phyloP scores from a whole-genome alignment of 2,797 vertebrate genomes.

The Anguilla obscura region DNA sequence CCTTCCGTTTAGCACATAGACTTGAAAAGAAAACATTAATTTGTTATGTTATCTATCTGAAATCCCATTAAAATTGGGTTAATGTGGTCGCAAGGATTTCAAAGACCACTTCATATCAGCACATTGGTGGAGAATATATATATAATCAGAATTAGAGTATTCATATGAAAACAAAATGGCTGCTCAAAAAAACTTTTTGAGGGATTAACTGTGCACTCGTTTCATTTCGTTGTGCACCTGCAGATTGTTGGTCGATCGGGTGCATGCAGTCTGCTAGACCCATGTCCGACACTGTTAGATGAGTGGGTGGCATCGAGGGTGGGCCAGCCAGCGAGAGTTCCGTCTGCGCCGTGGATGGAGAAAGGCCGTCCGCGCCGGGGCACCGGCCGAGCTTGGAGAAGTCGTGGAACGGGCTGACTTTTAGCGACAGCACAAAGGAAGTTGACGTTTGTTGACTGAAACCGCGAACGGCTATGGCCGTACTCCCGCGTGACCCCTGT shows the following conservation, averaged over 20 bases:
- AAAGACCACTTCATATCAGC: constrained; percentile 64
- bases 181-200: neutral
- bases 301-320: neutral
- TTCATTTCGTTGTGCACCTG: no score
- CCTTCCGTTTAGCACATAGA: constrained; percentile 70
- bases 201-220: no score
- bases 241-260: no score
- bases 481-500: neutral
- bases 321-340: neutral
- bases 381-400: neutral
- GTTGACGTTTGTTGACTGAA: neutral
- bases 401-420: neutral
- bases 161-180: neutral
- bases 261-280: neutral
- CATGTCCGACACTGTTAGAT: neutral
- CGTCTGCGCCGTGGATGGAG: neutral
- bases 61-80: constrained; percentile 80
- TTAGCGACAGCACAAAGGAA: neutral
- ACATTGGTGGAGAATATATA: constrained; percentile 56
- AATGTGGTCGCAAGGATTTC: constrained; percentile 74
- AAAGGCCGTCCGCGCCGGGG: neutral
- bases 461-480: neutral
- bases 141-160: neutral
- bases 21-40: constrained; percentile 79
- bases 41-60: constrained; percentile 74